phyloP scores from a whole-genome alignment of 2,797 vertebrate species.

The Coracias cyanogaster region DNA sequence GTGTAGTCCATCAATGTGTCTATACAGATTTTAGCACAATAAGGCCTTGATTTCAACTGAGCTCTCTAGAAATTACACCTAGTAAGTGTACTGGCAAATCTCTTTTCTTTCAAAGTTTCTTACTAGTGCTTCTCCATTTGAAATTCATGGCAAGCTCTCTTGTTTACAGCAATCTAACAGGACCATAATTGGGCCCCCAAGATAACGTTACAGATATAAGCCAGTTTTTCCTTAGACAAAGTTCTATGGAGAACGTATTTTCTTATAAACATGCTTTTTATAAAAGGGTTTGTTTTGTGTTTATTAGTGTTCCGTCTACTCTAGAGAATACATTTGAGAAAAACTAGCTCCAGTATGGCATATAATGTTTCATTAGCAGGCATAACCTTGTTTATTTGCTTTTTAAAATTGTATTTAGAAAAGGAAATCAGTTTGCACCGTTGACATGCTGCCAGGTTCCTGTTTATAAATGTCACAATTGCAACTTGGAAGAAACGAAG shows the following conservation, averaged over 20 bases:
- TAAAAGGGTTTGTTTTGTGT: conserved; percentile 67
- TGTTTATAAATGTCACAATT: conserved; percentile 82
- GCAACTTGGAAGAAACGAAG: conserved; percentile 71
- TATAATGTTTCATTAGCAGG: conserved; percentile 84
- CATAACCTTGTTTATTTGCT: conserved; percentile 84
- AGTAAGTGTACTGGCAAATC: neutral
- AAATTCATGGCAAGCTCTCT: conserved; percentile 4
- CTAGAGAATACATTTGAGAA: conserved; percentile 75
- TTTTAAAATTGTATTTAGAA: conserved; percentile 84
- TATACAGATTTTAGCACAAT: conserved; percentile 14
- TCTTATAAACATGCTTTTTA: conserved; percentile 74
- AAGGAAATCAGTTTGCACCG: conserved; percentile 85
- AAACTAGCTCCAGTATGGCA: conserved; percentile 77
- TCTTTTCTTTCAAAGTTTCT: neutral
- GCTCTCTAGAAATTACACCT: conserved; percentile 14
- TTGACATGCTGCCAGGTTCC: conserved; percentile 82
- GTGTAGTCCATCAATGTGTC: neutral
- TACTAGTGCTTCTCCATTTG: neutral
- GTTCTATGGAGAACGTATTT: conserved; percentile 64
- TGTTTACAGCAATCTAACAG: conserved; percentile 27
- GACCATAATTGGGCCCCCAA: conserved; percentile 1
- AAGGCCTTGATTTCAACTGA: conserved; percentile 16
- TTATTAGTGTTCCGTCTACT: conserved; percentile 75
- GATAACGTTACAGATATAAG: conserved; percentile 44
- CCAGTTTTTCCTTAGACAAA: conserved; percentile 42